A percentile compares a stretch with the other conserved stretches of the same genome.
phyloP scores from a whole-genome alignment of 2,113 vertebrate species.

The Coptodon bakossiorum region DNA sequence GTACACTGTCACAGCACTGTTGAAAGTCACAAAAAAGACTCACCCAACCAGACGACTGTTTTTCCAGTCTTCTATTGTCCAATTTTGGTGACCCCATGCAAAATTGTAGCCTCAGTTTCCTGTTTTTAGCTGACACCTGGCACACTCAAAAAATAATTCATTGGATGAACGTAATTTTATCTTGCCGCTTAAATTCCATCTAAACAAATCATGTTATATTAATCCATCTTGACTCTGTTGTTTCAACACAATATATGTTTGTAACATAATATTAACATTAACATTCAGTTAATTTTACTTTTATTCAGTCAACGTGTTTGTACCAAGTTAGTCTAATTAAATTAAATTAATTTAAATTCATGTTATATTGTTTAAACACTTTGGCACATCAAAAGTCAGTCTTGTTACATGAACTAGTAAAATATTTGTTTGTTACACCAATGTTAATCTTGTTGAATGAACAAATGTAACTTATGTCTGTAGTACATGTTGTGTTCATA shows the following conservation, averaged over 20 bases:
- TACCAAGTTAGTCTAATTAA: background rate
- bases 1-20: background rate
- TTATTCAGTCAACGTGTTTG: background rate
- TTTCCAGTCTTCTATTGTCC: background rate
- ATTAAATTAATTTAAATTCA: background rate
- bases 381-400: background rate
- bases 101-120: background rate
- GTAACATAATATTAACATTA: background rate
- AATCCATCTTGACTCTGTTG: background rate
- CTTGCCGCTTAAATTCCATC: background rate
- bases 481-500: background rate
- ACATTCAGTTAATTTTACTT: background rate
- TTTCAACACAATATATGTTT: background rate
- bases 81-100: background rate
- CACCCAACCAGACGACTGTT: background rate
- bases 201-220: background rate
- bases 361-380: background rate
- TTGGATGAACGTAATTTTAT: background rate
- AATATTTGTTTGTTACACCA: background rate
- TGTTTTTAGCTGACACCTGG: background rate
- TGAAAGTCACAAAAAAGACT: background rate
- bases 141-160: background rate
- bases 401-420: background rate
- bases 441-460: background rate
- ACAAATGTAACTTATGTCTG: background rate